A percentile compares a stretch with the other conserved stretches of the same genome.
Evolutionary conservation across 2,113 vertebrate genomes (phyloP).

Genomic region (Alectura lathami): DNA sequence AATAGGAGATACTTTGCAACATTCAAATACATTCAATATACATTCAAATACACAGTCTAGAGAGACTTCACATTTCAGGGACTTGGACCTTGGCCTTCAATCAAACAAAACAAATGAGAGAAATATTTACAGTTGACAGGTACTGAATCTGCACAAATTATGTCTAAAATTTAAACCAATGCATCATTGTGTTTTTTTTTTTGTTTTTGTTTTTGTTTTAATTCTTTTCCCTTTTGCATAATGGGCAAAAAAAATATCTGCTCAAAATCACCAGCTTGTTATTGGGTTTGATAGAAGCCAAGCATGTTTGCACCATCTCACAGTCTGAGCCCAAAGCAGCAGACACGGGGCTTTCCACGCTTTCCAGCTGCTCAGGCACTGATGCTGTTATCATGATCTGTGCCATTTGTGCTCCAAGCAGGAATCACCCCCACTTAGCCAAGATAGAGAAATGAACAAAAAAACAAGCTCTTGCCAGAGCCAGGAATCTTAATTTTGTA

Average conservation of each 20-base stretch:
- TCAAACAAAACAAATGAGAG: neutral
- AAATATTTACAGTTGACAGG: neutral
- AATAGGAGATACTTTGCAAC: neutral
- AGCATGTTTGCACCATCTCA: neutral
- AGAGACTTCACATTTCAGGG: neutral
- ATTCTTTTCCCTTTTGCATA: neutral
- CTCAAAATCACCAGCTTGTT: neutral
- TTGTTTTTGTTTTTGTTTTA: too few relatives aligned
- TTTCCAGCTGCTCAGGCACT: neutral
- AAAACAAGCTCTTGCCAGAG: neutral
- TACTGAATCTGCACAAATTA: neutral
- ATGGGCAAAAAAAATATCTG: neutral
- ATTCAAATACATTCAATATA: too few relatives aligned
- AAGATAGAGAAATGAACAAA: neutral
- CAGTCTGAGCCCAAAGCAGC: too few relatives aligned
- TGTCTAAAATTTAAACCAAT: neutral
- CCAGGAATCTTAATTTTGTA: neutral
- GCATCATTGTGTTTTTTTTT: neutral
- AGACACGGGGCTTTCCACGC: accelerated
- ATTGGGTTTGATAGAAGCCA: neutral
- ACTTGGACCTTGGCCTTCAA: neutral
- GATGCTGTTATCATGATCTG: neutral
- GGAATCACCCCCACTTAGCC: neutral
- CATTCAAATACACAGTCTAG: neutral
- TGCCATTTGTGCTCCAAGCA: neutral